phyloP scores from a whole-genome alignment of 1,140 invertebrate genomes.

The Sycophaga agraensis region DNA sequence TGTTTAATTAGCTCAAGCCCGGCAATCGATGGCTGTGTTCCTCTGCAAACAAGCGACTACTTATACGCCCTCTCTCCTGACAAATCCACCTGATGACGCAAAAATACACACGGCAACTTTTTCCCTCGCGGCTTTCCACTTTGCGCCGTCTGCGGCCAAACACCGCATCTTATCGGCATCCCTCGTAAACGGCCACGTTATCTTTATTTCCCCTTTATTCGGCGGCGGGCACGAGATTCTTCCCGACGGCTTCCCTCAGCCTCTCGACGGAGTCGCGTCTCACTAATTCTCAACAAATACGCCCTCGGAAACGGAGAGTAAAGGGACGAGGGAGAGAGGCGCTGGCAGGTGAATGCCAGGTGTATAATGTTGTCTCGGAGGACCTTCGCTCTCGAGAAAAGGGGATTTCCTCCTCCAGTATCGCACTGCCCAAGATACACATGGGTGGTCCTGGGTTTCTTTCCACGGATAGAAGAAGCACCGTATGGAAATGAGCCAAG shows the following conservation, averaged over 20 bases:
- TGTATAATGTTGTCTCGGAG: slow-evolving; percentile 41
- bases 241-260: neutral
- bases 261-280: slow-evolving; percentile 31
- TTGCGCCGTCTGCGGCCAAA: too few relatives aligned
- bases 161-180: neutral
- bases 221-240: neutral
- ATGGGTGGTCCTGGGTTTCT: slow-evolving; percentile 39
- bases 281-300: slow-evolving; percentile 49
- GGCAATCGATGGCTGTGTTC: too few relatives aligned
- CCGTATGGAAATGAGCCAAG: neutral
- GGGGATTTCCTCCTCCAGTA: slow-evolving; percentile 34
- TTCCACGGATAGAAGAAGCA: neutral
- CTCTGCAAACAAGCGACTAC: neutral
- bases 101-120: neutral
- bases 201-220: slow-evolving; percentile 9
- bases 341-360: slow-evolving; percentile 29
- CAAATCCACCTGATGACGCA: neutral
- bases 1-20: neutral
- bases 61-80: too few relatives aligned
- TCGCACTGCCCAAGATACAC: slow-evolving; percentile 16
- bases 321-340: slow-evolving; percentile 12
- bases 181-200: neutral
- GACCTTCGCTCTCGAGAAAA: slow-evolving; percentile 37
- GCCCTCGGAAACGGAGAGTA: neutral
- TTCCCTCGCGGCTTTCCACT: neutral